Evolutionary conservation across 2,888 invertebrate genomes (phyloP), one percentile per base, ranked within the genome.

Genomic region (Nymphalis polychloros): DNA sequence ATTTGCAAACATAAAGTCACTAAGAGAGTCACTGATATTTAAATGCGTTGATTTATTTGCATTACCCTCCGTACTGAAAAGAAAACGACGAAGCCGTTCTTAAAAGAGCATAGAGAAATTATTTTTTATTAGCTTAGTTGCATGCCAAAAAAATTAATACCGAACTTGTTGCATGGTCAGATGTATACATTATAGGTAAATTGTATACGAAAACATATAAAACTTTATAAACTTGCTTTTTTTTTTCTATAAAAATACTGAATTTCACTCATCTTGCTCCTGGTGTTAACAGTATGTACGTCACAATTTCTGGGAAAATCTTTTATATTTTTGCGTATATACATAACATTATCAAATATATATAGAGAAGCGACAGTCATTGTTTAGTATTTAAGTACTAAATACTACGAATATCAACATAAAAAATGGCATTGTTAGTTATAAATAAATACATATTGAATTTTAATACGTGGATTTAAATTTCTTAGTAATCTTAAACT

Each of bases 141-240:
- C 64, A 69, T 73, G 74, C 72, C 71, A 74, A 74, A 72, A 72
- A 69, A 71, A 69, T 72, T 74, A 73, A 71, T 73, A 67, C 65
- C 63, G 59, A 20, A 73, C 74, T 67, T 74, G 73, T 74, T 74
- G 73, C 73, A 23, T 70, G 49, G 67, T 68, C 62, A 63, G 70
- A 64, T 61, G 59, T 53, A 53, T 61, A 64, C 59, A 52, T 64
- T 35, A 60, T 64, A 60, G 20, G 48, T 41, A 47, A 52, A 46
- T 65, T 31, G 59, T 59, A 41, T 41, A 13, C 41, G 13, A 41
- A 41, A 13, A 31, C 6, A 31, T 6, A 31, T 6, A 6, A 27
- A 10, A 41, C 10, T 41, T 13, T 41, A 13, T 41, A 13, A 41
- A 41, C 13, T 4, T 13, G 13, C 0, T 4, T 13, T 13, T 41